Conservation (phyloP, 2,888 invertebrate genomes). For the Drosophila glabriapex region DNA sequence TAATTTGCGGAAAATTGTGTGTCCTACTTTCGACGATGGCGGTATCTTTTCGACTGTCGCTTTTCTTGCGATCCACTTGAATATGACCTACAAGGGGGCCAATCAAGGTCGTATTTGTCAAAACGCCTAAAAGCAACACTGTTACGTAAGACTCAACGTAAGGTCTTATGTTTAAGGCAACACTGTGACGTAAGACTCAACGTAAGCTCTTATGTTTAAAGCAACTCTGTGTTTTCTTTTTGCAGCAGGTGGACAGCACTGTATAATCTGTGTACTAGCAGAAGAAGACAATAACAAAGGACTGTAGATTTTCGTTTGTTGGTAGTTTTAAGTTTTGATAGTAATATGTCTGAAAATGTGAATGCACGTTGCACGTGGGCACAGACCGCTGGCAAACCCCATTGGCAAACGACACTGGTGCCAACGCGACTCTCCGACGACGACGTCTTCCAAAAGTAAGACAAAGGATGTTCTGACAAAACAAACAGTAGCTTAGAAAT, state of each 20-base stretch:
- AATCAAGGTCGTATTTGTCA: conserved; percentile 73
- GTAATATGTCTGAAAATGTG: conserved; percentile 54
- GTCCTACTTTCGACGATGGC: conserved; percentile 51
- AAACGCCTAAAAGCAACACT: conserved; percentile 26
- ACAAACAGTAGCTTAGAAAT: conserved; percentile 56
- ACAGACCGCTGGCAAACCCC: conserved; percentile 72
- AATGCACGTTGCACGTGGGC: conserved; percentile 73
- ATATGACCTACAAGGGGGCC: conserved; percentile 74
- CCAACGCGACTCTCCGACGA: conserved; percentile 69
- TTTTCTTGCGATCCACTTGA: conserved; percentile 53
- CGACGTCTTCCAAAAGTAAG: conserved; percentile 78
- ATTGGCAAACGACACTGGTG: conserved; percentile 57
- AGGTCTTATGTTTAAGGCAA: conserved; percentile 29
- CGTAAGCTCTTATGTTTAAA: conserved; percentile 23
- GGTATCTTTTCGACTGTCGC: conserved; percentile 63
- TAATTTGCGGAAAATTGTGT: conserved; percentile 68
- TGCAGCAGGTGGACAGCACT: conserved; percentile 31
- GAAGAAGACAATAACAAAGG: conserved; percentile 54
- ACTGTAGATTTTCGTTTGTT: conserved; percentile 8
- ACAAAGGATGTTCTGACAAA: conserved; percentile 61
- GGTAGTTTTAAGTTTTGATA: not conserved
- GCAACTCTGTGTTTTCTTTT: conserved; percentile 37
- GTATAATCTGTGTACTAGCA: not conserved
- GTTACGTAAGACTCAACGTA: conserved; percentile 25
- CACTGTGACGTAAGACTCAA: conserved; percentile 28